Percentiles rank a stretch among this genome's conserved stretches.
phyloP scores from a whole-genome alignment of 1,140 invertebrate species.

The Papilio polyxenes region DNA sequence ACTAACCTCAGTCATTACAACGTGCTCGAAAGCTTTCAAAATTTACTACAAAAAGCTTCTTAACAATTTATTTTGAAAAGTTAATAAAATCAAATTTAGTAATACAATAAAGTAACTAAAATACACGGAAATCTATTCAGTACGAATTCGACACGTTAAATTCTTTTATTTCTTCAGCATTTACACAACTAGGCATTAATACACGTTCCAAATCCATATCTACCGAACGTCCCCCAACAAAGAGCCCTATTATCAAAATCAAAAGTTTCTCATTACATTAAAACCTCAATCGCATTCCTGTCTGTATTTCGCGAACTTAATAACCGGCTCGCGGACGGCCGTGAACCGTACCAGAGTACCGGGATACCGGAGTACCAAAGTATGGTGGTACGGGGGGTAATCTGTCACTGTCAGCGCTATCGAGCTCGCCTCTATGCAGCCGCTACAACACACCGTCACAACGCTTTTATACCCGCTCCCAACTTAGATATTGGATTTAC shows the following conservation, averaged over 20 bases:
- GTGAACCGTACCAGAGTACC: slow-evolving; percentile 57
- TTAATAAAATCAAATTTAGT: neutral
- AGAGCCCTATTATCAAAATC: neutral
- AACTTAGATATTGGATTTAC: slow-evolving; percentile 78
- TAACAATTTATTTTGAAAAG: neutral
- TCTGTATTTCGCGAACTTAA: slow-evolving; percentile 34
- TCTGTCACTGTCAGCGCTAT: slow-evolving; percentile 78
- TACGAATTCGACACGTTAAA: too few species aligned
- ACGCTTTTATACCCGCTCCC: slow-evolving; percentile 58
- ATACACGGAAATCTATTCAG: too few species aligned
- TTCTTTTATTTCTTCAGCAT: too few species aligned
- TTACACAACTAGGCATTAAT: too few species aligned
- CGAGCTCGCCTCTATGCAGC: slow-evolving; percentile 69
- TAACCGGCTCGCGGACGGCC: slow-evolving; percentile 43
- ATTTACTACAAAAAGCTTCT: neutral
- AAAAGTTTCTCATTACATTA: slow-evolving; percentile 1
- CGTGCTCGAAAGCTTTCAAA: neutral
- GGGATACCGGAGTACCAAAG: neutral
- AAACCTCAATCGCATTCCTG: slow-evolving; percentile 30
- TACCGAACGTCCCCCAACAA: neutral
- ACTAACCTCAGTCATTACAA: slow-evolving; percentile 19
- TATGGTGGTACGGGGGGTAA: slow-evolving; percentile 53
- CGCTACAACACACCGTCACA: slow-evolving; percentile 39
- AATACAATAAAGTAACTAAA: too few species aligned
- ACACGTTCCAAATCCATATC: neutral